A percentile compares a stretch with the other conserved stretches of the same genome.
Evolutionary conservation across 2,888 invertebrate genomes (phyloP).

Genomic region (Drosophila kanekoi): DNA sequence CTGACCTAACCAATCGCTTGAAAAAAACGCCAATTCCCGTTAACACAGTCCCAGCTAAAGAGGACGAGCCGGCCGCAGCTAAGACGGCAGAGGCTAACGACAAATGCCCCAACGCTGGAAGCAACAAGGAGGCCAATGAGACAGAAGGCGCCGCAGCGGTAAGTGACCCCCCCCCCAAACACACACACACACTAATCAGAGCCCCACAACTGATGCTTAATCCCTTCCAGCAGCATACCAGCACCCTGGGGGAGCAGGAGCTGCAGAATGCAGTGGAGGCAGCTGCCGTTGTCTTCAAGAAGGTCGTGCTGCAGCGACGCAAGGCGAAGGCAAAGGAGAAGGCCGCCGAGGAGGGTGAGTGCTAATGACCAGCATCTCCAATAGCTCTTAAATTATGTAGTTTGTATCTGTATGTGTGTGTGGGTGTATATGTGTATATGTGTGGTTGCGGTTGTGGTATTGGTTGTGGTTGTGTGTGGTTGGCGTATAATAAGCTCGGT

Average conservation of each 20-base stretch:
- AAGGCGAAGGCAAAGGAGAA: constrained; percentile 78
- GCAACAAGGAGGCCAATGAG: constrained; percentile 51
- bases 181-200: neutral
- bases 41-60: constrained; percentile 66
- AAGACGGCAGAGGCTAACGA: constrained; percentile 39
- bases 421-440: constrained; percentile 9
- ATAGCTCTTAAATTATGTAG: constrained; percentile 19
- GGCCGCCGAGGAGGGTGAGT: constrained; percentile 84
- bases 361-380: constrained; percentile 31
- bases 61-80: constrained; percentile 27
- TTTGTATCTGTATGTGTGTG: constrained; percentile 1
- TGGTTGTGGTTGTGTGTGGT: constrained; percentile 29
- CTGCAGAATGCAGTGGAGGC: constrained; percentile 85
- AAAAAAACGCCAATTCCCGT: constrained; percentile 78
- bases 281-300: constrained; percentile 84
- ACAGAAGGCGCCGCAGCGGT: constrained; percentile 48
- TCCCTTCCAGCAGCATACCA: constrained; percentile 73
- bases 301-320: constrained; percentile 84
- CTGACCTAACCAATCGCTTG: constrained; percentile 81
- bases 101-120: constrained; percentile 26
- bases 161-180: constrained; percentile 34
- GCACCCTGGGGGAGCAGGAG: constrained; percentile 84
- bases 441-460: neutral
- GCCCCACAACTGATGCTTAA: constrained; percentile 1
- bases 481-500: constrained; percentile 58